A percentile compares a stretch with the other conserved stretches of the same genome.
Conservation (phyloP, 2,888 invertebrate genomes). For the Tipula unca region DNA sequence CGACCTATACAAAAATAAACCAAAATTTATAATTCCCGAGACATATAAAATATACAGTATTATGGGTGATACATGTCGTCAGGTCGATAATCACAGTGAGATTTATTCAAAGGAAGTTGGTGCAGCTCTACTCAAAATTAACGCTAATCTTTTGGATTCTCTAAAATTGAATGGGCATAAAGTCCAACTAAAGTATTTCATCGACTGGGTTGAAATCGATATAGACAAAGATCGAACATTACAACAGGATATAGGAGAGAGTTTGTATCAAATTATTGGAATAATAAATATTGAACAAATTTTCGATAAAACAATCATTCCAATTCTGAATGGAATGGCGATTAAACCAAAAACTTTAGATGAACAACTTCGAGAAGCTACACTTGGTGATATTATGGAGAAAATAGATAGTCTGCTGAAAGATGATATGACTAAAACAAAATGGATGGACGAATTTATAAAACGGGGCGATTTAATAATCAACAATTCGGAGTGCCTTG, state of each 20-base stretch:
- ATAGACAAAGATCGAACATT: slow-evolving; percentile 29
- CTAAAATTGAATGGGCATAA: slow-evolving; percentile 33
- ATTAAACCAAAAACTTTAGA: slow-evolving; percentile 31
- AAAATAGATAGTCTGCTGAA: slow-evolving; percentile 22
- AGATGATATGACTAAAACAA: slow-evolving; percentile 25
- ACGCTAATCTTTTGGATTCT: slow-evolving; percentile 31
- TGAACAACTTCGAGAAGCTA: slow-evolving; percentile 30
- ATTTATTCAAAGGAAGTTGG: neutral
- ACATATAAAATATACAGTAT: slow-evolving; percentile 28
- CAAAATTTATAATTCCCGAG: slow-evolving; percentile 26
- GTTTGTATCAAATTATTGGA: slow-evolving; percentile 30
- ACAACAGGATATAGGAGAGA: slow-evolving; percentile 31
- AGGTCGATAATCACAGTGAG: slow-evolving; percentile 21
- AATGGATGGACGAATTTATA: slow-evolving; percentile 32
- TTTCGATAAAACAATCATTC: slow-evolving; percentile 31
- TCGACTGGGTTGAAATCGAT: slow-evolving; percentile 35
- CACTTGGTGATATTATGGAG: slow-evolving; percentile 30
- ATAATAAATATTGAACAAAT: slow-evolving; percentile 29
- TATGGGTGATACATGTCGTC: slow-evolving; percentile 25
- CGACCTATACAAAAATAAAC: slow-evolving; percentile 29
- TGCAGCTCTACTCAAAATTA: slow-evolving; percentile 26
- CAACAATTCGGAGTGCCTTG: slow-evolving; percentile 34
- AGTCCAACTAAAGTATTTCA: slow-evolving; percentile 32
- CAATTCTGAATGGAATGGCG: slow-evolving; percentile 31
- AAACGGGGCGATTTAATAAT: slow-evolving; percentile 29